Conservation (phyloP, 2,113 vertebrate genomes). For the Pterocles gutturalis region DNA sequence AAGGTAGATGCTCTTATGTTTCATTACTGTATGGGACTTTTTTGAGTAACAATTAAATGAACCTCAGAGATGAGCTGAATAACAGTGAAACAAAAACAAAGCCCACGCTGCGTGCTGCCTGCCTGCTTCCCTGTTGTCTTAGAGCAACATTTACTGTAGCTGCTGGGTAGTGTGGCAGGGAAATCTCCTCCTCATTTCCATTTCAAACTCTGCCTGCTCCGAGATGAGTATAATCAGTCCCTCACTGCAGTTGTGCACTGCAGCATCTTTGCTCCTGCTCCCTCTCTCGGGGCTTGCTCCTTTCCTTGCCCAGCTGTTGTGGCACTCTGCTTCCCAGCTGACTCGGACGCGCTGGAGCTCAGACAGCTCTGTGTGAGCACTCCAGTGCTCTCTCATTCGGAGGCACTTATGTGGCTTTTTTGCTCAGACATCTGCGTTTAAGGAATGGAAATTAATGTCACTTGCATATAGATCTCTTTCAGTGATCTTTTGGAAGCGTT, state of each 20-base stretch:
- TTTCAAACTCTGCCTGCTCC: conserved; percentile 62
- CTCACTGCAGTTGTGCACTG: conserved; percentile 57
- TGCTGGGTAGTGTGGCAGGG: conserved; percentile 39
- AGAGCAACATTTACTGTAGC: conserved; percentile 14
- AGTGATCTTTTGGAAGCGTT: neutral
- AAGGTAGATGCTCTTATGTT: neutral
- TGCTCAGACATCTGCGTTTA: conserved; percentile 28
- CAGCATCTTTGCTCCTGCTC: conserved; percentile 48
- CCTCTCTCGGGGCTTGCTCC: conserved; percentile 48
- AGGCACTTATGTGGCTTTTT: neutral
- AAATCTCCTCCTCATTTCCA: conserved; percentile 52
- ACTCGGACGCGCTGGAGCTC: neutral
- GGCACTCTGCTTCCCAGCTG: conserved; percentile 34
- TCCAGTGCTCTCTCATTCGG: neutral
- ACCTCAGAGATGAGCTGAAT: conserved; percentile 49
- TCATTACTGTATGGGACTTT: conserved; percentile 1
- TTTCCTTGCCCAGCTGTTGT: conserved; percentile 46
- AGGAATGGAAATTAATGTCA: conserved; percentile 15
- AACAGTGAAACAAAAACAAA: conserved; percentile 46
- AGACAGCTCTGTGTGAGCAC: neutral
- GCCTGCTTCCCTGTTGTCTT: conserved; percentile 52
- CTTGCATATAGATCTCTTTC: neutral
- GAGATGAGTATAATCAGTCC: neutral
- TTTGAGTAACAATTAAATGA: conserved; percentile 37
- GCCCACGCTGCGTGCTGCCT: neutral